Base-by-base conservation (phyloP, 1,140 invertebrate species). In the Heliconius melpomene region DNA sequence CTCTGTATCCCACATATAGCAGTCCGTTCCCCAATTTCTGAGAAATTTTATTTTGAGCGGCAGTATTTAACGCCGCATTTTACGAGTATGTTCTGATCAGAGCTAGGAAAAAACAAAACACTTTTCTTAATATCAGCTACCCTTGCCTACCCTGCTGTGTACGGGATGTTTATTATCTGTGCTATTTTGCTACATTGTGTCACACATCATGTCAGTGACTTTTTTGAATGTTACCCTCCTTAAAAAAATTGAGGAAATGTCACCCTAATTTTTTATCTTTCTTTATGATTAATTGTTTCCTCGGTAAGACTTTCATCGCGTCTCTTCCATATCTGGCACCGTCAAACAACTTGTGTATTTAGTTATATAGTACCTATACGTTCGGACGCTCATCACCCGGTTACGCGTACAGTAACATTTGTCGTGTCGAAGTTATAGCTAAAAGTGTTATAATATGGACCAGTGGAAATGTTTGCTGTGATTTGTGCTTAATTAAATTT, bases 401-500 rank as follows among this genome's bases (percentile, higher is more conserved):
- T 79, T 78, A 79, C 80, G 74, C 81, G 81, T 81, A 20, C 73
- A 74, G 78, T 79, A 81, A 81, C 79, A 77, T 79, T 77, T 74
- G 79, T 77, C 75, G 71, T 52, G 66, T 77, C 26, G 79, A 66
- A 26, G 40, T 74, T 71, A 66, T 26, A 29, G 23, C 60, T 13
- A 66, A 66, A 66, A 66, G 60, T 66, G 11, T 57, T 57, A 57
- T 57, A 66, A 57, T 57, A 57, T 52, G 50, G 18, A 5, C 11
- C n/a, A 66, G 57, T 66, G 57, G 57, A 26, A 29, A 26, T 23
- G 7, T 66, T 57, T 26, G 26, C 2, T 66, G 60, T 66, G 60
- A 66, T 66, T 66, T 66, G 23, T 66, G 60, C 23, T 6, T 5
- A 6, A 26, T 16, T 66, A 23, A 23, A n/a, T 57, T 57, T 57